These are phyloP conservation scores for Napeogenes inachia DNA, from an alignment of 2,888 invertebrate species.

Conservation along the genomic window DNA sequence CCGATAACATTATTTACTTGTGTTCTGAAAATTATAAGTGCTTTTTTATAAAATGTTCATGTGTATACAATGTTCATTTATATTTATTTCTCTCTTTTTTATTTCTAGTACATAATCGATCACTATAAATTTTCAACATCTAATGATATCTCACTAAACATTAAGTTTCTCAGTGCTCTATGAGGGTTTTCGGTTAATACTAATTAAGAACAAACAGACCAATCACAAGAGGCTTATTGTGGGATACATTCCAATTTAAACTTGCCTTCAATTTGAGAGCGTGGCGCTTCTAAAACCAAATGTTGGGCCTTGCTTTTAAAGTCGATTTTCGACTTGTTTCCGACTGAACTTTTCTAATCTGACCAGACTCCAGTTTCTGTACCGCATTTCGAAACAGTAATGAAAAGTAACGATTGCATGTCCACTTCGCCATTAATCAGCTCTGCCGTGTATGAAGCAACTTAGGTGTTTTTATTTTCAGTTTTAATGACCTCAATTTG, in stretches of 20 bases:
- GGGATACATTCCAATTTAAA: conserved; percentile 78
- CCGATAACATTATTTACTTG: background rate
- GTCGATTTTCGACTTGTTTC: conserved; percentile 74
- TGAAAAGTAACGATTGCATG: conserved; percentile 78
- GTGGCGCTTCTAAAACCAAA: conserved; percentile 71
- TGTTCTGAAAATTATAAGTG: background rate
- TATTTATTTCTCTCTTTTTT: background rate
- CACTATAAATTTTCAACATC: conserved; percentile 26
- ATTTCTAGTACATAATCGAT: background rate
- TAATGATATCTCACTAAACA: conserved; percentile 43
- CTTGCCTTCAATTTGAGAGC: conserved; percentile 68
- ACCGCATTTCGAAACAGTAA: conserved; percentile 74
- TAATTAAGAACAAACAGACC: conserved; percentile 76
- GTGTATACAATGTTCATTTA: background rate
- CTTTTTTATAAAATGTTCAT: background rate
- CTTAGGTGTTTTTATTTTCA: conserved; percentile 18
- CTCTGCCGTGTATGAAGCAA: conserved; percentile 36
- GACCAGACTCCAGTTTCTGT: conserved; percentile 64
- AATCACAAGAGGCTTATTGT: conserved; percentile 75
- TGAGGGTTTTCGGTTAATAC: conserved; percentile 71
- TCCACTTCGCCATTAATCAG: conserved; percentile 72
- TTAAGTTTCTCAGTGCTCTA: conserved; percentile 42
- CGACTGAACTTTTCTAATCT: conserved; percentile 73
- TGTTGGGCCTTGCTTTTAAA: conserved; percentile 72
- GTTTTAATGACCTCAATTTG: conserved; percentile 5